Conservation (phyloP, 2,113 vertebrate species). For the Syngnathus scovelli region DNA sequence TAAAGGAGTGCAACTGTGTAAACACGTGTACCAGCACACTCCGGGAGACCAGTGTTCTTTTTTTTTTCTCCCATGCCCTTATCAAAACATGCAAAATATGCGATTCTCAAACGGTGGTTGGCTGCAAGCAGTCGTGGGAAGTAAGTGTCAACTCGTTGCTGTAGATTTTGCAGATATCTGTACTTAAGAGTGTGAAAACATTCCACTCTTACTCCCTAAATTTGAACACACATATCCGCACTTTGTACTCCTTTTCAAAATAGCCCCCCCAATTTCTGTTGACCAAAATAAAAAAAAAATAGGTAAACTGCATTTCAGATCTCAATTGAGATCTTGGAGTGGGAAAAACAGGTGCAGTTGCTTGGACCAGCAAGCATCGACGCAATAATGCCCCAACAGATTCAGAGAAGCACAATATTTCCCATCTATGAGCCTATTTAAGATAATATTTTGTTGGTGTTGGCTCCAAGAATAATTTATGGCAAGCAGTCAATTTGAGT, state of each 20-base stretch:
- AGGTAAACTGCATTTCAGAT: not conserved
- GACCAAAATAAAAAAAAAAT: too few species aligned
- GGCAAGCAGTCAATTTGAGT: not conserved
- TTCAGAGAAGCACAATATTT: not conserved
- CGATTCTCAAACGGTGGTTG: not conserved
- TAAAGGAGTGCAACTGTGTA: slow-evolving; percentile 38
- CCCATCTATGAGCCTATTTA: not conserved
- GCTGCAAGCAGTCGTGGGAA: not conserved
- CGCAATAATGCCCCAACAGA: not conserved
- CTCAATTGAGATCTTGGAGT: not conserved
- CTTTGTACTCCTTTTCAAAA: not conserved
- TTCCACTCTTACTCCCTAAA: too few species aligned
- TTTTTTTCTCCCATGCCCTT: not conserved
- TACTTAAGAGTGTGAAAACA: not conserved
- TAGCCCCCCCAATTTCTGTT: too few species aligned
- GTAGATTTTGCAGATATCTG: not conserved
- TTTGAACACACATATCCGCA: not conserved
- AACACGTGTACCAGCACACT: slow-evolving; percentile 24
- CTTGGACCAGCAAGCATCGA: not conserved
- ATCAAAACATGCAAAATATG: not conserved
- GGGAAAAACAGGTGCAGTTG: not conserved
- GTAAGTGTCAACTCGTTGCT: not conserved
- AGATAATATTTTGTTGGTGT: not conserved
- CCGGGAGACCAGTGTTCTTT: slow-evolving; percentile 16
- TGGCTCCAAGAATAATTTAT: not conserved